Evolutionary conservation across 2,113 vertebrate genomes (phyloP).

Genomic region (Motacilla alba): DNA sequence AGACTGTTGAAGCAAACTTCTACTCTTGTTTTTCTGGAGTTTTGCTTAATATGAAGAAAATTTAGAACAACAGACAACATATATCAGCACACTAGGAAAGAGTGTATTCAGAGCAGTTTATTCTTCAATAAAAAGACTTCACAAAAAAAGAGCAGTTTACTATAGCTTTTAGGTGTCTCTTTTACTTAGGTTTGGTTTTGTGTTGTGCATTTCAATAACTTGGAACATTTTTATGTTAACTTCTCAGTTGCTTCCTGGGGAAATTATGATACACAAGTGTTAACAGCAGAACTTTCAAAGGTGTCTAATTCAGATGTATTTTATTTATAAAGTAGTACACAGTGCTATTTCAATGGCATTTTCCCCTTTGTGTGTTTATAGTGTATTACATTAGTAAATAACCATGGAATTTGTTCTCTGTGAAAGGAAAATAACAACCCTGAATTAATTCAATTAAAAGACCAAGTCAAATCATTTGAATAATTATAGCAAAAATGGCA

Average conservation of each 20-base stretch:
- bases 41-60: not conserved
- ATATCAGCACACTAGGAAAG: not conserved
- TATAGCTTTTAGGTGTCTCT: not conserved
- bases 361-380: not conserved
- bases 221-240: not conserved
- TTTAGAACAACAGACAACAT: not conserved
- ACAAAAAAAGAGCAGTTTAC: not conserved
- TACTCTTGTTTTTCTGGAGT: not conserved
- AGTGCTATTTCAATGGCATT: not conserved
- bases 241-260: not conserved
- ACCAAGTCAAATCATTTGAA: not conserved
- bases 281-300: not conserved
- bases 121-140: not conserved
- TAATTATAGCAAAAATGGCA: not conserved
- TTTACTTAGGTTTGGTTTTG: not conserved
- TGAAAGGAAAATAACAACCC: not conserved
- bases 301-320: not conserved
- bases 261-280: not conserved
- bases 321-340: not conserved
- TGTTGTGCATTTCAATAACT: not conserved
- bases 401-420: not conserved
- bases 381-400: not conserved
- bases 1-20: not conserved
- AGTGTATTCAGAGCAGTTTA: not conserved
- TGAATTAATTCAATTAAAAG: constrained; percentile 26